phyloP scores from a whole-genome alignment of 2,888 invertebrate genomes.

The Phalera bucephala region DNA sequence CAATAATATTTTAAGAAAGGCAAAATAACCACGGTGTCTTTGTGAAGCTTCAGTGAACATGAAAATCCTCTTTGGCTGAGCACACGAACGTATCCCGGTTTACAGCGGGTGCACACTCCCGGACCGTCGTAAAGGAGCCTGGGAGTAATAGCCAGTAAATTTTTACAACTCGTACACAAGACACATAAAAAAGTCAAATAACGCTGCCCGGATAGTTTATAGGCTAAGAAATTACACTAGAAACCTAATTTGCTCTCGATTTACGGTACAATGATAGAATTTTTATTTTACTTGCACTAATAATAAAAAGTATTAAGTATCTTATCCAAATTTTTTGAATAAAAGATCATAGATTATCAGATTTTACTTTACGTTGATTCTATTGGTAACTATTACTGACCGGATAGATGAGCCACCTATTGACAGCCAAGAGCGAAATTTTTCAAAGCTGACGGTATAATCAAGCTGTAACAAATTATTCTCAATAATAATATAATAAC shows the following conservation, averaged over 20 bases:
- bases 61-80: conserved; percentile 37
- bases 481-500: too few species aligned
- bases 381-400: too few species aligned
- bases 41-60: conserved; percentile 29
- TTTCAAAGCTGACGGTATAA: too few species aligned
- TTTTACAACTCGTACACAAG: conserved; percentile 54
- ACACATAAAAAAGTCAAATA: conserved; percentile 50
- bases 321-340: too few species aligned
- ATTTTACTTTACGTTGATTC: too few species aligned
- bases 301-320: too few species aligned
- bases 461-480: too few species aligned
- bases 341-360: too few species aligned
- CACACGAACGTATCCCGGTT: conserved; percentile 34
- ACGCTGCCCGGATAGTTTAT: conserved; percentile 36
- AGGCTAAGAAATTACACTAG: conserved; percentile 24
- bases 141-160: conserved; percentile 49
- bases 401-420: too few species aligned
- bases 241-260: conserved; percentile 17
- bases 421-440: too few species aligned
- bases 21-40: conserved; percentile 6
- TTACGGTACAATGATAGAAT: conserved; percentile 1
- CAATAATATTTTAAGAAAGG: too few species aligned
- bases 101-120: conserved; percentile 41
- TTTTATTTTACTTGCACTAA: neutral
- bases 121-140: conserved; percentile 48